Percentiles rank a stretch among this genome's conserved stretches.
phyloP scores from a whole-genome alignment of 2,888 invertebrate species.

The Limnephilus rhombicus region DNA sequence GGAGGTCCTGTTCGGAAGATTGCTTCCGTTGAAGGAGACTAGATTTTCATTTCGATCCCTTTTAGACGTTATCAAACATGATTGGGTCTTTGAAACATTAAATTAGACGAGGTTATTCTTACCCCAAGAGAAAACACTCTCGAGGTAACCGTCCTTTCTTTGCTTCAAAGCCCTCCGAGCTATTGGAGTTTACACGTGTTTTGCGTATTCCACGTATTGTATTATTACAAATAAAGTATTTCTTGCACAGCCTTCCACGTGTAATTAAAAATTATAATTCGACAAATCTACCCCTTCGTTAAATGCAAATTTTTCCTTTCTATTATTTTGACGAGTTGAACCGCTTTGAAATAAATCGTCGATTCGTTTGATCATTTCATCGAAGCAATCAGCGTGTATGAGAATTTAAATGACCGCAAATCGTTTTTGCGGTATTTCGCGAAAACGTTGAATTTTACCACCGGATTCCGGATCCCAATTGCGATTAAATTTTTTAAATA shows the following conservation, averaged over 20 bases:
- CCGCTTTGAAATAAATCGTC: neutral
- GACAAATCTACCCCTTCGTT: neutral
- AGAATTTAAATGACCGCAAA: slow-evolving; percentile 16
- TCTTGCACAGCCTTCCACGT: neutral
- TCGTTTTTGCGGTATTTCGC: neutral
- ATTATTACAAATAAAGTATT: neutral
- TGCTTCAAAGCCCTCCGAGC: too few relatives aligned
- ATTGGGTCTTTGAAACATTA: too few relatives aligned
- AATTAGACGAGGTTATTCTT: too few relatives aligned
- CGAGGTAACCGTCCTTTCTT: too few relatives aligned
- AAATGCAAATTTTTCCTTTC: neutral
- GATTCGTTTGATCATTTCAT: slow-evolving; percentile 30
- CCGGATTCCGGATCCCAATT: neutral
- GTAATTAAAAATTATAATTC: too few relatives aligned
- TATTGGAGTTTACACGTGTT: neutral
- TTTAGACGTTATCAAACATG: too few relatives aligned
- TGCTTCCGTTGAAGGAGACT: too few relatives aligned
- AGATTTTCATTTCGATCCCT: too few relatives aligned
- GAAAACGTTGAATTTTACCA: neutral
- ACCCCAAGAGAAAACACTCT: too few relatives aligned
- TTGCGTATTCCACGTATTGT: neutral
- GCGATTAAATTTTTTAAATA: neutral
- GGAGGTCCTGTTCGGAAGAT: too few relatives aligned
- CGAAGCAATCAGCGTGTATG: slow-evolving; percentile 16
- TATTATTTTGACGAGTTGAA: neutral